Percentiles rank a stretch among this genome's conserved stretches.
phyloP scores from a whole-genome alignment of 2,888 invertebrate species.

The Drosophila prostipennis region DNA sequence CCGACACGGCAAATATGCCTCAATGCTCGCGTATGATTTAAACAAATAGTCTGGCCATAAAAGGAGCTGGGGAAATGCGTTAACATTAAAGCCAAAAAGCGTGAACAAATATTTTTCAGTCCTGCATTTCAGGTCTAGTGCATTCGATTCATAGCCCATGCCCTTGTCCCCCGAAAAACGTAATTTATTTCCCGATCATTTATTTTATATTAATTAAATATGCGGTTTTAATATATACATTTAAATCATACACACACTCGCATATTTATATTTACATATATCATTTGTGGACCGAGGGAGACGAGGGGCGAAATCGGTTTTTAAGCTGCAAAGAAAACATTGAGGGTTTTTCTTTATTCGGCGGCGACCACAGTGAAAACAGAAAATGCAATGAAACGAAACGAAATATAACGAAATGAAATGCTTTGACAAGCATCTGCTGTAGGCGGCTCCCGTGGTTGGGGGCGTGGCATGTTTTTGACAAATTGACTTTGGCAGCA shows the following conservation, averaged over 20 bases:
- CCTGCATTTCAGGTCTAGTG: conserved; percentile 66
- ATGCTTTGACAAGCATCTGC: conserved; percentile 55
- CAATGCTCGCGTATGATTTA: conserved; percentile 43
- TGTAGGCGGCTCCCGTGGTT: conserved; percentile 11
- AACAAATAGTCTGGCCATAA: conserved; percentile 50
- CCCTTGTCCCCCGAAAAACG: conserved; percentile 15
- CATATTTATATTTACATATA: conserved; percentile 49
- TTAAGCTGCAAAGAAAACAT: conserved; percentile 56
- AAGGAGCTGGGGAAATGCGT: conserved; percentile 4
- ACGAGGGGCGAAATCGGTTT: conserved; percentile 53
- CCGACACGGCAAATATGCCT: conserved; percentile 30
- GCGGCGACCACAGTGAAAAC: conserved; percentile 17
- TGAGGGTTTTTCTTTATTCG: conserved; percentile 42
- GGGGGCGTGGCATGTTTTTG: conserved; percentile 62
- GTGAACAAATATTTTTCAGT: conserved; percentile 59
- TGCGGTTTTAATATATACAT: conserved; percentile 50
- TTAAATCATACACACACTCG: conserved; percentile 38
- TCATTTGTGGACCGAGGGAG: conserved; percentile 9
- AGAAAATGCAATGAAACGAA: conserved; percentile 35
- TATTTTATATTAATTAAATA: conserved; percentile 79
- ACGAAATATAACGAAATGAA: conserved; percentile 39
- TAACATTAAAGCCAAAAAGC: conserved; percentile 39
- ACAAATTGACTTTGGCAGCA: conserved; percentile 73
- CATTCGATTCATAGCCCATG: conserved; percentile 12
- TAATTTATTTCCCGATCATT: conserved; percentile 74